Base-by-base conservation (phyloP, 2,888 invertebrate species). In the Carpatolechia fugitivella region DNA sequence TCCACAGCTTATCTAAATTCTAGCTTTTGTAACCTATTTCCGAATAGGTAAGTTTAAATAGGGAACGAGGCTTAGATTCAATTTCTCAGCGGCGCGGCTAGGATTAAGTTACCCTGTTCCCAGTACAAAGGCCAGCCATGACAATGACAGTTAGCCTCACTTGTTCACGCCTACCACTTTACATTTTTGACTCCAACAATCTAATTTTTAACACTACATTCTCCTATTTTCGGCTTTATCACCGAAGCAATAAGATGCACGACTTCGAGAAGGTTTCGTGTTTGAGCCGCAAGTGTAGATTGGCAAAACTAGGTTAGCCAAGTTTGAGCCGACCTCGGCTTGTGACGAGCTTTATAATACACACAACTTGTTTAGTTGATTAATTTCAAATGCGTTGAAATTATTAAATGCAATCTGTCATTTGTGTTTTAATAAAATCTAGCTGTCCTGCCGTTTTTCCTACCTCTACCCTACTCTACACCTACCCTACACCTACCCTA, bases 121-220 rank as follows among this genome's bases (percentile, higher is more conserved):
- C 66, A 72, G 69, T 70, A 78, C 72, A 76, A 78, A 78, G 74
- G 71, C 78, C 63, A 70, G 65, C 68, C 73, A 72, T 78, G 76
- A 78, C 80, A 80, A 77, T 78, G 80, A 79, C 80, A 80, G 80
- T 82, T 79, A 79, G 74, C 74, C 70, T 68, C 68, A 75, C 75
- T 76, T 74, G 77, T 77, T 74, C 69, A 63, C 67, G 44, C 29
- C 7, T 20, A 29, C 6, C n/a, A 13, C 40, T 41, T 20, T 44
- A 20, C 20, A 44, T 24, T 44, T 24, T 44, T 24, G 13, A 6
- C 44, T 13, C 3, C 44, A n/a, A 11, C 13, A 14, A 44, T 68
- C 62, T 0, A 13, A 5, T 63, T 53, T 61, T 75, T 61, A 74
- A 31, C 35, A 47, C 62, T 51, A 1, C 18, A 44, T 44, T 70